A percentile compares a stretch with the other conserved stretches of the same genome.
Evolutionary conservation across 2,113 vertebrate species (phyloP).

Genomic region (Geococcyx californianus): DNA sequence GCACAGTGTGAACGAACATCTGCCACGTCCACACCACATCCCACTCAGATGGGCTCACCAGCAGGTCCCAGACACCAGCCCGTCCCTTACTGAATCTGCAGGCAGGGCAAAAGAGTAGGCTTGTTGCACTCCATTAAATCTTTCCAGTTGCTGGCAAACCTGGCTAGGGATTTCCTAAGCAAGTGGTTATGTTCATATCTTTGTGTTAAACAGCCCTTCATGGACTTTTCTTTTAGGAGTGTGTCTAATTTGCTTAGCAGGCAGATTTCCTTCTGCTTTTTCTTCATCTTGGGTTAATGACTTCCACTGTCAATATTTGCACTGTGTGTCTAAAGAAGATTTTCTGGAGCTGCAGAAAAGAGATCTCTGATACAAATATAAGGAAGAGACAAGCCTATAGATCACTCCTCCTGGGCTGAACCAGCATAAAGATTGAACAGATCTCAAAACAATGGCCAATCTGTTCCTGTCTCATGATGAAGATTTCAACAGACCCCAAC

Average conservation of each 20-base stretch:
- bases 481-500: background rate
- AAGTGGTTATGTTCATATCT: background rate
- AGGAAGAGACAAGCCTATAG: background rate
- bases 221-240: background rate
- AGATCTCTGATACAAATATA: background rate
- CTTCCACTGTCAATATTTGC: background rate
- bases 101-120: background rate
- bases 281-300: background rate
- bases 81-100: background rate
- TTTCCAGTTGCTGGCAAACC: background rate
- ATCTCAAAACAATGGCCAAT: background rate
- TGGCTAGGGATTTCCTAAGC: background rate
- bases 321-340: background rate
- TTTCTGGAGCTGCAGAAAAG: constrained; percentile 4
- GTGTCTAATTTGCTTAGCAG: background rate
- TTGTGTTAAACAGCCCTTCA: background rate
- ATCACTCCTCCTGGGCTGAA: background rate
- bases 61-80: background rate
- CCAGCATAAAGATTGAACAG: background rate
- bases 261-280: background rate
- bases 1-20: background rate
- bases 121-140: background rate
- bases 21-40: background rate
- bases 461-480: background rate
- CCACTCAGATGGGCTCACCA: background rate